Conservation (phyloP, 2,888 invertebrate species). For the Acrobasis suavella region DNA sequence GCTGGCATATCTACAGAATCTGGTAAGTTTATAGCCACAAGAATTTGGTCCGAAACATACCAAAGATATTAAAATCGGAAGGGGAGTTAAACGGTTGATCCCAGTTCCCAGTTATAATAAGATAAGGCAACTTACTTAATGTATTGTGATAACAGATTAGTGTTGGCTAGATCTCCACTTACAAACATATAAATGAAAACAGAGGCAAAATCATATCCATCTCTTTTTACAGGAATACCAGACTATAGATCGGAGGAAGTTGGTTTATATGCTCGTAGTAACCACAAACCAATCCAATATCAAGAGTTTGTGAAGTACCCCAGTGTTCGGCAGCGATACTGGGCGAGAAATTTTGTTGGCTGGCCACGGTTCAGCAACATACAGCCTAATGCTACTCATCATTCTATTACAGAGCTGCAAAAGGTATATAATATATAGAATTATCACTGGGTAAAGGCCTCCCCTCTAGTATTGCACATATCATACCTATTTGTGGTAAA, state of each 20-base stretch:
- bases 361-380: conserved; percentile 93
- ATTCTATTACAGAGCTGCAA: conserved; percentile 88
- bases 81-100: too few species aligned
- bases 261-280: conserved; percentile 93
- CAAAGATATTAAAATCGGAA: too few species aligned
- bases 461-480: too few species aligned
- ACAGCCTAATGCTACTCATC: conserved; percentile 91
- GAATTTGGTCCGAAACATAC: background rate
- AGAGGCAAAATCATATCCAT: too few species aligned
- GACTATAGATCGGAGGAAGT: conserved; percentile 97
- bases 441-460: too few species aligned
- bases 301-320: conserved; percentile 90
- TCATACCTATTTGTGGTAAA: too few species aligned
- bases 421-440: conserved; percentile 58
- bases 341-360: conserved; percentile 97
- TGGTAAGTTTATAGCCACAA: conserved; percentile 64
- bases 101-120: too few species aligned
- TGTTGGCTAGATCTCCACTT: background rate
- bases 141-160: too few species aligned
- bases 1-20: conserved; percentile 99
- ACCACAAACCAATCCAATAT: conserved; percentile 92
- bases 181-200: background rate
- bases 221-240: conserved; percentile 87
- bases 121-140: too few species aligned
- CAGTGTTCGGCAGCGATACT: conserved; percentile 89